Base-by-base conservation (phyloP, 64 coral and sea anemone species). In the Montipora capricornis region DNA sequence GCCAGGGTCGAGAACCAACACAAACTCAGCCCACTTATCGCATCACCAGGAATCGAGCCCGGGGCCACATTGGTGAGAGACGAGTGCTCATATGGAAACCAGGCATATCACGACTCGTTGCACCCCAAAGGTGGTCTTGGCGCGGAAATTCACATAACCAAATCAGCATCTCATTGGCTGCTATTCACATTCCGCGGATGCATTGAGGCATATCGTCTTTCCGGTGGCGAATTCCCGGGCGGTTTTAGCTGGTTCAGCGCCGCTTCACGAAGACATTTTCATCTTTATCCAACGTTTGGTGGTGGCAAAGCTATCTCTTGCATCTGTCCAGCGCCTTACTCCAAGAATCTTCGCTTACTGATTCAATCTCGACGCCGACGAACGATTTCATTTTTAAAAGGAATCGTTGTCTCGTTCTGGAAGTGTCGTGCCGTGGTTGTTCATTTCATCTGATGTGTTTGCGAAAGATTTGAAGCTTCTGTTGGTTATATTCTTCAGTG, bases 181-280 rank as follows among this genome's bases (percentile, higher is more conserved):
- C 16, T 87, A 3, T 14, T 0, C 13, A 49, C 91, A 93, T 93
- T 93, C 81, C 91, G 13, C 61, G 16, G 49, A 84, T 87, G 58
- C 82, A 93, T 93, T 93, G 55, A 62, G 3, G 91, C 74, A 20
- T 87, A 93, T 93, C 82, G 82, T 87, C 53, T 93, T 93, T 93
- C 91, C 75, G 82, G 82, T 93, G 60, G 37, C 37, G 44, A 29
- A 29, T 29, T 29, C 29, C 29, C 87, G 76, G 26, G 17, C 45
- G 4, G 62, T 16, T 60, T 9, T 7, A 14, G 22, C 73, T 53
- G 76, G 29, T 59, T 58, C 44, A 17, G 22, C 68, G 73, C 51
- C 61, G 1, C 66, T 57, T 74, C 66, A 73, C 14, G 67, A 49
- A 79, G 44, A 86, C 29, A 87, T 79, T 86, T 44, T 78, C 57